Evolutionary conservation across 2,888 invertebrate species (phyloP), one percentile per base, ranked within the genome.

Genomic region (Pyrocoelia pectoralis): DNA sequence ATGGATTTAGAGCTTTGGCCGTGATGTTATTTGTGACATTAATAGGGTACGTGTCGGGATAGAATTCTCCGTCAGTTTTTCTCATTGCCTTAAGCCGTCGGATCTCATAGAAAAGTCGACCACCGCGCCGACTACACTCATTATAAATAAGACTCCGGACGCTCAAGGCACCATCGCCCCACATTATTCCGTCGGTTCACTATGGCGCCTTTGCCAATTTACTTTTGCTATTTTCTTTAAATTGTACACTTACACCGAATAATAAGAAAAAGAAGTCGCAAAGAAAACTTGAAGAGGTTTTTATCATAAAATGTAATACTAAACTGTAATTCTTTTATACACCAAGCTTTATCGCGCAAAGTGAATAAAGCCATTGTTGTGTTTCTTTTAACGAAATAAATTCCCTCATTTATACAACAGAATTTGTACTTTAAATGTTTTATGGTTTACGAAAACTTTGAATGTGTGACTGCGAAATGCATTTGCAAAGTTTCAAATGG

Each of bases 41-140:
- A 76, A 75, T 73, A 69, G 73, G 70, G 70, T 73, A 74, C 76
- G 75, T 76, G 76, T 76, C 74, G 72, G 75, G 76, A 76, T 73
- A 71, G 72, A 69, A 67, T 67, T 62, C 64, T 63, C 66, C 67
- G 68, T 70, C 71, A 70, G 71, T 76, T 76, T 76, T 76, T 75
- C 73, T 68, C 66, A 60, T 56, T 68, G 61, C 65, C 67, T 72
- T 74, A 72, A 75, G 71, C 57, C 57, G 56, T 65, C 61, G 50
- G 61, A 54, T 65, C 55, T 50, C 9, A 53, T 53, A 53, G 54
- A 52, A 18, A 57, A 61, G 40, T 53, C 61, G 61, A 57, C 54
- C 65, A 56, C 53, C 53, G 51, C 53, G 54, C 54, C 52, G 55
- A 48, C 59, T 59, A 58, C 66, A 57, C 58, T 66, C 62, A 62